Evolutionary conservation across 2,888 invertebrate species (phyloP).

Genomic region (Steromphala cineraria): DNA sequence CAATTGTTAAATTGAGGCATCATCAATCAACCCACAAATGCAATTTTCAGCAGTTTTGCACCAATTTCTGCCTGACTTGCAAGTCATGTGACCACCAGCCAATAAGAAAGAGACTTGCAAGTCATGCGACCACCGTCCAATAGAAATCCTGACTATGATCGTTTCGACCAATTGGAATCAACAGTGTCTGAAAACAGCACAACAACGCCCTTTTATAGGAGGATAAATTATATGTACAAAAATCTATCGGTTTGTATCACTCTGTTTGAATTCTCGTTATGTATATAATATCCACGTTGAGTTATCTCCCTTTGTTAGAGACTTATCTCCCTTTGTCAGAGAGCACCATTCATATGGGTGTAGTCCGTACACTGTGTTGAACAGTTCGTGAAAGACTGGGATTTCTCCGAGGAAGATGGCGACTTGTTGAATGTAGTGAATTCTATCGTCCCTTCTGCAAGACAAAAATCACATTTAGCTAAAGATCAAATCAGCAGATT

Average conservation of each 20-base stretch:
- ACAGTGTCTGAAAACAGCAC: neutral
- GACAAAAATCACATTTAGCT: slow-evolving; percentile 19
- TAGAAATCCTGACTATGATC: neutral
- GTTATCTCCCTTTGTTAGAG: neutral
- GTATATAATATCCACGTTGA: neutral
- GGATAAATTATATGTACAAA: slow-evolving; percentile 16
- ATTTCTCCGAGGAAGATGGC: slow-evolving; percentile 47
- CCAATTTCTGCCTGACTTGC: neutral
- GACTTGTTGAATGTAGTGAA: slow-evolving; percentile 53
- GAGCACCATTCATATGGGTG: slow-evolving; percentile 15
- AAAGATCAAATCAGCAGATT: too few species aligned
- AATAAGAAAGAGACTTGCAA: neutral
- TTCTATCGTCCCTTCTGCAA: slow-evolving; percentile 67
- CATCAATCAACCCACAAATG: neutral
- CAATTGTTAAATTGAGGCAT: neutral
- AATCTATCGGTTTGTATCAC: slow-evolving; percentile 1
- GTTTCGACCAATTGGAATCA: neutral
- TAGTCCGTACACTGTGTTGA: slow-evolving; percentile 12
- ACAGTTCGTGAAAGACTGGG: slow-evolving; percentile 28
- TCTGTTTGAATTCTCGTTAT: slow-evolving; percentile 16
- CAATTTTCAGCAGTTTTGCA: neutral
- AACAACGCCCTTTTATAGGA: neutral
- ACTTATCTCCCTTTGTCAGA: slow-evolving; percentile 19
- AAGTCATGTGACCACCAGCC: neutral
- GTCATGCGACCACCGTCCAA: neutral